Percentiles rank a stretch among this genome's conserved stretches.
Conservation (phyloP, 1,140 invertebrate species). For the Drosophila pallidifrons region DNA sequence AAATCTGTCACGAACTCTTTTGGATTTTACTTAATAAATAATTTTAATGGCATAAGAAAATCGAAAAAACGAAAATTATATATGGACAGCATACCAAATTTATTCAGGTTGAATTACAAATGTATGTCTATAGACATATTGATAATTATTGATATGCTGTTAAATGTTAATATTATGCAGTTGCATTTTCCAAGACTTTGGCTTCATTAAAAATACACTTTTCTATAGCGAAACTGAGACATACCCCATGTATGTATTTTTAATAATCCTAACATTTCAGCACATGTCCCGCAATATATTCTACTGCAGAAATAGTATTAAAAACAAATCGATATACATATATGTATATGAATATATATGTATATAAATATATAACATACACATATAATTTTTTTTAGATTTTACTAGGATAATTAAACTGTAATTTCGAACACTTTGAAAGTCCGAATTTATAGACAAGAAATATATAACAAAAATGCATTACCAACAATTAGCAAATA, state of each 20-base stretch:
- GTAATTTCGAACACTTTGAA: constrained; percentile 77
- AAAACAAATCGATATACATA: constrained; percentile 4
- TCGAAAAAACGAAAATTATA: constrained; percentile 29
- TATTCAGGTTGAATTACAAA: constrained; percentile 18
- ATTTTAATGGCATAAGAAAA: constrained; percentile 28
- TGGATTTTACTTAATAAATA: constrained; percentile 35
- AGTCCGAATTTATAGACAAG: constrained; percentile 73
- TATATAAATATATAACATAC: constrained; percentile 6
- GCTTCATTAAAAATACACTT: constrained; percentile 43
- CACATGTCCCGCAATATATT: constrained; percentile 38
- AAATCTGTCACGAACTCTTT: constrained; percentile 44
- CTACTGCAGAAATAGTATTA: constrained; percentile 39
- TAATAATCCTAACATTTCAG: constrained; percentile 28
- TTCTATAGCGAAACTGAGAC: constrained; percentile 26
- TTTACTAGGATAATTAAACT: constrained; percentile 76
- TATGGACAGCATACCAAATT: constrained; percentile 3
- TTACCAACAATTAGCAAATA: constrained; percentile 63
- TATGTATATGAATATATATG: neutral
- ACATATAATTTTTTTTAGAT: constrained; percentile 65
- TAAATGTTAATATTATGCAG: constrained; percentile 57
- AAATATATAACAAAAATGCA: constrained; percentile 35
- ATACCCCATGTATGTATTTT: constrained; percentile 18
- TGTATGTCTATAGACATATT: constrained; percentile 4
- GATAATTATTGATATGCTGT: constrained; percentile 36
- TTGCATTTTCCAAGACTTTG: constrained; percentile 72